Evolutionary conservation across 2,888 invertebrate genomes (phyloP).

Genomic region (Philonicus albiceps): DNA sequence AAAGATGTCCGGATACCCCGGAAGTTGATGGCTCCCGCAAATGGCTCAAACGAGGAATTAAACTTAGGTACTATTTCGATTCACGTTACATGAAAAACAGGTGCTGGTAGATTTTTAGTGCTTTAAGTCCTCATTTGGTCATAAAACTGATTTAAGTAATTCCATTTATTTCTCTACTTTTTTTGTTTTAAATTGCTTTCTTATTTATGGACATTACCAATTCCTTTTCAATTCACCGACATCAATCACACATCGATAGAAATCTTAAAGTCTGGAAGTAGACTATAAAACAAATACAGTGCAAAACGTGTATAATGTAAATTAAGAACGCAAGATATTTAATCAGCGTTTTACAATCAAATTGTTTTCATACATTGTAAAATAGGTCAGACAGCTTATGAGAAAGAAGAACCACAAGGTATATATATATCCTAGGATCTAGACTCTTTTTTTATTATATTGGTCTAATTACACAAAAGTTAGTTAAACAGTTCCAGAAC

Average conservation of each 20-base stretch:
- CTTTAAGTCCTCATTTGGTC: background rate
- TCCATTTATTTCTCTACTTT: background rate
- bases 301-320: background rate
- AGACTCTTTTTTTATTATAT: too few relatives aligned
- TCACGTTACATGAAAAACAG: background rate
- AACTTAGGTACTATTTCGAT: background rate
- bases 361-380: background rate
- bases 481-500: too few relatives aligned
- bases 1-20: background rate
- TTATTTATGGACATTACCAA: background rate
- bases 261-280: background rate
- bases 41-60: background rate
- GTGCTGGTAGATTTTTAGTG: background rate
- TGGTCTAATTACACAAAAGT: too few relatives aligned
- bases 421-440: too few relatives aligned
- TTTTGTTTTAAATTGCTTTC: background rate
- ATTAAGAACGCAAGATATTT: background rate
- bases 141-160: background rate
- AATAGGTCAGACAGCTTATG: background rate
- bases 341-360: too few relatives aligned
- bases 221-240: background rate
- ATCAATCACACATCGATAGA: background rate
- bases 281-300: background rate
- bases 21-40: background rate
- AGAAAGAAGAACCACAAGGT: too few relatives aligned